Percentiles rank a stretch among this genome's conserved stretches.
Evolutionary conservation across 2,888 invertebrate genomes (phyloP).

Genomic region (Lasius platythorax): DNA sequence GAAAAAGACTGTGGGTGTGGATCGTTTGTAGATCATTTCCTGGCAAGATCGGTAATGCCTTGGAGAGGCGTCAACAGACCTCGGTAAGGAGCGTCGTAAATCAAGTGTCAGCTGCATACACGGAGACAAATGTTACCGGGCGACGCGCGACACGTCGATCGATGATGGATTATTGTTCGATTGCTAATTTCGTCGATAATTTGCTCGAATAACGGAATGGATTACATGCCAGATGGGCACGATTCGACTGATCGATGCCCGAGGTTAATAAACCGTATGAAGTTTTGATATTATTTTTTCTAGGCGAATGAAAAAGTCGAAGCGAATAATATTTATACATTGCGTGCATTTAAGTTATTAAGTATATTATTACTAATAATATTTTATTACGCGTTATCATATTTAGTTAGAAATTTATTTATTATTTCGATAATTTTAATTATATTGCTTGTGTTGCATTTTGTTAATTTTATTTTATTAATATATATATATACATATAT

Average conservation of each 20-base stretch:
- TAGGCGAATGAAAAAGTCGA: background rate
- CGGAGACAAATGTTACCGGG: conserved; percentile 54
- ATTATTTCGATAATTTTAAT: background rate
- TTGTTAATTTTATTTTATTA: background rate
- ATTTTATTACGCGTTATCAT: background rate
- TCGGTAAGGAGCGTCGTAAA: conserved; percentile 60
- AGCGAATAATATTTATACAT: background rate
- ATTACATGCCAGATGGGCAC: background rate
- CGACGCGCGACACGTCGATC: conserved; percentile 57
- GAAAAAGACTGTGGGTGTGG: background rate
- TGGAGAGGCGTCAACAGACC: background rate
- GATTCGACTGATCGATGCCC: background rate
- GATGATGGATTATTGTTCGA: conserved; percentile 61
- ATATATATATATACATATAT: too few species aligned
- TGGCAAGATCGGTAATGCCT: background rate
- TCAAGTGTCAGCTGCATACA: conserved; percentile 56
- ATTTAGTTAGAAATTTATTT: background rate
- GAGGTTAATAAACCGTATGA: background rate
- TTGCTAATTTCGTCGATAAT: conserved; percentile 50
- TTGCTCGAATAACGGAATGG: background rate
- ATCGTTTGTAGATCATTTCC: background rate
- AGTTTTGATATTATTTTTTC: background rate
- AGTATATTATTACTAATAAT: background rate
- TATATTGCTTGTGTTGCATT: background rate
- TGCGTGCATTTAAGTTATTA: background rate